Evolutionary conservation across 2,888 invertebrate genomes (phyloP), one percentile per base, ranked within the genome.

Genomic region (Aplocera efformata): DNA sequence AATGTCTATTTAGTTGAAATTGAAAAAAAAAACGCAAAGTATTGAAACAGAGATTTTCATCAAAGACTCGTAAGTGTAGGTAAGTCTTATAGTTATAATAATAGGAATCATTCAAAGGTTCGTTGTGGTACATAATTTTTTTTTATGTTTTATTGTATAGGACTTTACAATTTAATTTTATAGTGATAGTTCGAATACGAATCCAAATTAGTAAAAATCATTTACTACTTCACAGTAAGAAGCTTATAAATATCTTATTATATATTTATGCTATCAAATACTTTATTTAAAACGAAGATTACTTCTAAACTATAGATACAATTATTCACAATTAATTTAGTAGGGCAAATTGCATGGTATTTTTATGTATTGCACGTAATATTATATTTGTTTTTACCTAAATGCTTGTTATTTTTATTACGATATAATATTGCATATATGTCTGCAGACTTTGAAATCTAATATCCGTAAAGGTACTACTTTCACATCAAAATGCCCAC

Each of bases 401-500:
- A 27, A 38, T 34, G 38, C 31, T 31, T 34, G 11, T 24, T 7
- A 42, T 23, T 26, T 32, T 42, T 25, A 20, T 7, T 21, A 34
- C 22, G 10, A 2, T 23, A 17, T 17, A 17, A 11, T 35, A 33
- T 36, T 33, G 22, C 38, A 9, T 24, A 25, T 7, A 7, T 23
- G 27, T 13, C 13, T 33, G 20, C 25, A 8, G n/a, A 11, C n/a
- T 22, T 9, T 25, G 9, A 26, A 24, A 23, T 25, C n/a, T 9
- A 34, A 27, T 21, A 25, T n/a, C n/a, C n/a, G n/a, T n/a, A n/a
- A n/a, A n/a, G n/a, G 6, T 7, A 1, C 21, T 32, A n/a, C n/a
- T n/a, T n/a, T 31, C 62, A 57, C 47, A 33, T 57, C 48, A 35
- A 59, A 38, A 24, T 37, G 47, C 53, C 59, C 62, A 60, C 58